A percentile compares a stretch with the other conserved stretches of the same genome.
Conservation (phyloP, 2,797 vertebrate genomes). For the Siniperca scherzeri region DNA sequence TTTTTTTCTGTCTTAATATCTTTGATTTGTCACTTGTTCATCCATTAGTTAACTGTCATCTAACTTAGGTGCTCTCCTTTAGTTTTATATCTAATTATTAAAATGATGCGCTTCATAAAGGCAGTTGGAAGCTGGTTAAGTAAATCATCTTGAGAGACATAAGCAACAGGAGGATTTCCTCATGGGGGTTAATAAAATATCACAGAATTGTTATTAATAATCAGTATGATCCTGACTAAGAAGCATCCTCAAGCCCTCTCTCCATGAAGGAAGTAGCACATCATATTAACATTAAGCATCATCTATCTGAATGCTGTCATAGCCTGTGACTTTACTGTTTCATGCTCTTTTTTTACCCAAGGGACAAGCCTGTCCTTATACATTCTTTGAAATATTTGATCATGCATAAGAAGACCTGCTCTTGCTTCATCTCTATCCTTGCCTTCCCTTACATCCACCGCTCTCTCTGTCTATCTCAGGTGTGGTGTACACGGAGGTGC, state of each 20-base stretch:
- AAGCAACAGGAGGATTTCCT: constrained; percentile 46
- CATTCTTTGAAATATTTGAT: constrained; percentile 42
- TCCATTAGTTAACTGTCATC: not conserved
- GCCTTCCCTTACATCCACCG: not conserved
- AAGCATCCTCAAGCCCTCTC: constrained; percentile 22
- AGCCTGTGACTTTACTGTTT: constrained; percentile 37
- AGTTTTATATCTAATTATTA: not conserved
- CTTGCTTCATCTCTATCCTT: not conserved
- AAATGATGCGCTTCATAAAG: not conserved
- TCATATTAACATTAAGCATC: constrained; percentile 45
- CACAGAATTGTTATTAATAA: constrained; percentile 48
- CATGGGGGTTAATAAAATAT: constrained; percentile 25
- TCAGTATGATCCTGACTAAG: constrained; percentile 35
- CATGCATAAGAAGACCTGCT: constrained; percentile 10
- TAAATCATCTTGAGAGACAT: constrained; percentile 17
- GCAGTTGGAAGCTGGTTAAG: no score
- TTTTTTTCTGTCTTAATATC: not conserved
- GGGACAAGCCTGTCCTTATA: constrained; percentile 36
- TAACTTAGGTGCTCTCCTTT: not conserved
- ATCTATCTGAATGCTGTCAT: constrained; percentile 44
- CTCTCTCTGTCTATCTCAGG: constrained; percentile 74
- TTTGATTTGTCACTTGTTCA: not conserved
- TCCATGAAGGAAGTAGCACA: constrained; percentile 29
- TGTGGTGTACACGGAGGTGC: constrained; percentile 79
- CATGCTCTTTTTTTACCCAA: not conserved